Evolutionary conservation across 1,140 invertebrate species (phyloP).

Genomic region (Heliconius hermathena): DNA sequence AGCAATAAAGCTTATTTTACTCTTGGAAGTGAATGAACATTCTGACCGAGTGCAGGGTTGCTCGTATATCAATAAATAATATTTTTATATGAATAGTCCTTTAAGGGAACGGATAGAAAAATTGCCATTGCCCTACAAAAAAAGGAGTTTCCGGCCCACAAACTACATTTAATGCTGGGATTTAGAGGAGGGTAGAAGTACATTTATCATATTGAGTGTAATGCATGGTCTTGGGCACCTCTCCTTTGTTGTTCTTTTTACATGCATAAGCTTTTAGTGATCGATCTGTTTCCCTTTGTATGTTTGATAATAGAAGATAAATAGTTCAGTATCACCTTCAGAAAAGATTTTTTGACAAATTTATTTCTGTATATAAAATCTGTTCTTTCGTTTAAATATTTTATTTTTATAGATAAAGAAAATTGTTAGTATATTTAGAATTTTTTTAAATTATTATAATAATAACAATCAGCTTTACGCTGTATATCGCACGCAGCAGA

Average conservation of each 20-base stretch:
- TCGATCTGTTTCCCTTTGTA: not conserved
- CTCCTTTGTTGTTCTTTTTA: conserved; percentile 14
- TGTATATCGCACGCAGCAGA: no score
- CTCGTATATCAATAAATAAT: conserved; percentile 25
- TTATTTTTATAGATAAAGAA: no score
- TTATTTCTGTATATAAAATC: not conserved
- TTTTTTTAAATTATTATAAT: no score
- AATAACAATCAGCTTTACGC: no score
- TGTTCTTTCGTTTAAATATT: no score
- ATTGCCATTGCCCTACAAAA: not conserved
- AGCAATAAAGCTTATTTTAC: conserved; percentile 3
- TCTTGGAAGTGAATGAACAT: not conserved
- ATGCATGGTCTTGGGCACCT: conserved; percentile 16
- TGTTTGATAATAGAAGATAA: not conserved
- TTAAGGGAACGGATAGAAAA: conserved; percentile 16
- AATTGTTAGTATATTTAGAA: no score
- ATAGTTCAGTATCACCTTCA: not conserved
- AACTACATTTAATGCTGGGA: conserved; percentile 22
- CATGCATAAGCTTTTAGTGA: not conserved
- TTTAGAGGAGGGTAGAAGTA: conserved; percentile 15
- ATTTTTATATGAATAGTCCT: conserved; percentile 20
- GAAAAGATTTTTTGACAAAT: not conserved
- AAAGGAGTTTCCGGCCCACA: not conserved
- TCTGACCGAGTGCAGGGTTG: not conserved
- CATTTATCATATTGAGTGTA: conserved; percentile 24